phyloP scores from a whole-genome alignment of 1,140 invertebrate species.

The Parasteatoda tepidariorum region DNA sequence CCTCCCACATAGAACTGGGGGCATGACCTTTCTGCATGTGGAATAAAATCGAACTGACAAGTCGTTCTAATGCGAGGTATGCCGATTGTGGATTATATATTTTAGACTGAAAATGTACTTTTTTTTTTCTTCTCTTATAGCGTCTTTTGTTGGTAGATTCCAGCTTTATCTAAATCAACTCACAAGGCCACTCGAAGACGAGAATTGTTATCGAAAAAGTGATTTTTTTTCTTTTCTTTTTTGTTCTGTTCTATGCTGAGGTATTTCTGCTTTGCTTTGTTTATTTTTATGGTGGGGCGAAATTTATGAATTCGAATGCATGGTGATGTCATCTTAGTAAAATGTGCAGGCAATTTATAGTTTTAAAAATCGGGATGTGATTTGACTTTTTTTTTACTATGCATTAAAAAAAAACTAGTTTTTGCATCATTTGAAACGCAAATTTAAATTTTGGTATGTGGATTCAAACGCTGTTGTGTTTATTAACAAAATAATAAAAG shows the following conservation, averaged over 20 bases:
- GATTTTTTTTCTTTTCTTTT: background rate
- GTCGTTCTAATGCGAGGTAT: constrained; percentile 43
- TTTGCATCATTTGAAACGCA: too few relatives aligned
- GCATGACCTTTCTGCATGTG: constrained; percentile 40
- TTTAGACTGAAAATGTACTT: constrained; percentile 26
- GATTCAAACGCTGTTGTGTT: too few relatives aligned
- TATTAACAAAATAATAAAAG: too few relatives aligned
- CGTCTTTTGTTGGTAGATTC: constrained; percentile 15
- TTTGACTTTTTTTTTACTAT: too few relatives aligned
- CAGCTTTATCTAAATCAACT: constrained; percentile 52
- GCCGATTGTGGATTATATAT: constrained; percentile 61
- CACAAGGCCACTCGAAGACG: constrained; percentile 23
- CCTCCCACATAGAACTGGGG: background rate
- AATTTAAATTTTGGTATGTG: too few relatives aligned
- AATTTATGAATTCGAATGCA: too few relatives aligned
- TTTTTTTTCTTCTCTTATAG: constrained; percentile 21
- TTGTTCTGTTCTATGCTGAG: background rate
- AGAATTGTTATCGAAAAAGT: background rate
- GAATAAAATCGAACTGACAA: constrained; percentile 61
- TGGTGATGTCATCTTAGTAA: too few relatives aligned
- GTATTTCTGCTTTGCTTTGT: too few relatives aligned
- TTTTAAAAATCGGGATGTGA: too few relatives aligned
- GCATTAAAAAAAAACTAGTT: too few relatives aligned
- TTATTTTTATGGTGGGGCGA: too few relatives aligned
- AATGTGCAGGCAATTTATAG: too few relatives aligned